A percentile compares a stretch with the other conserved stretches of the same genome.
phyloP scores from a whole-genome alignment of 2,888 invertebrate genomes.

The Andrena trimmerana region DNA sequence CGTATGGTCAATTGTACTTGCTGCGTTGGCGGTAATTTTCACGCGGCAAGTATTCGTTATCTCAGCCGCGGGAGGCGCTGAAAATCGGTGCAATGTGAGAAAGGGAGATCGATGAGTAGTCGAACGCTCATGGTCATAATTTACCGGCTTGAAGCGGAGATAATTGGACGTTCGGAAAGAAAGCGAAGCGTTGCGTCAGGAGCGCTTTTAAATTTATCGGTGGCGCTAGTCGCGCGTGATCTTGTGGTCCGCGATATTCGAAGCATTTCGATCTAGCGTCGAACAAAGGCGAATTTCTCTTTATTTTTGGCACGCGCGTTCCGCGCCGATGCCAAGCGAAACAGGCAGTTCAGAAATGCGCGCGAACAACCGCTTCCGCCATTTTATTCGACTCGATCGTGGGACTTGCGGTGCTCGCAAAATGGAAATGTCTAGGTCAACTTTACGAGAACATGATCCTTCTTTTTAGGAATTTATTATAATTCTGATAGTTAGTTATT shows the following conservation, averaged over 20 bases:
- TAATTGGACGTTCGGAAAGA: neutral
- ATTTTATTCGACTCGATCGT: conserved; percentile 42
- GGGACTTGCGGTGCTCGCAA: conserved; percentile 16
- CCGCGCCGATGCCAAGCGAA: conserved; percentile 69
- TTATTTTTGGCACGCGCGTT: conserved; percentile 54
- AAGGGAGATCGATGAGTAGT: neutral
- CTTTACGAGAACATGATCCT: conserved; percentile 23
- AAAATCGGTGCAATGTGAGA: neutral
- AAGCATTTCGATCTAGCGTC: conserved; percentile 25
- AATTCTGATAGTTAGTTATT: neutral
- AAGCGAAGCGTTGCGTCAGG: conserved; percentile 5
- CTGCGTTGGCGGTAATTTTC: neutral
- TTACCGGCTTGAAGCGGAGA: neutral
- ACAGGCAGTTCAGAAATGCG: conserved; percentile 47
- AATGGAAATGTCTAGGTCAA: conserved; percentile 65
- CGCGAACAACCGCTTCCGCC: conserved; percentile 54
- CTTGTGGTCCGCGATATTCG: conserved; percentile 23
- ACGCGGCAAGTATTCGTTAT: neutral
- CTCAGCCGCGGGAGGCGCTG: neutral
- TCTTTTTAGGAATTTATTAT: neutral
- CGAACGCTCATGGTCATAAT: neutral
- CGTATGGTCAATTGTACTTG: neutral
- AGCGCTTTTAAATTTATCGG: conserved; percentile 47
- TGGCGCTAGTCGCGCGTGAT: conserved; percentile 48
- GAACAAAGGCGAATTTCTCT: conserved; percentile 44